These are phyloP conservation scores for Anas platyrhynchos DNA, from an alignment of 2,113 vertebrate species.

Conservation along the genomic window DNA sequence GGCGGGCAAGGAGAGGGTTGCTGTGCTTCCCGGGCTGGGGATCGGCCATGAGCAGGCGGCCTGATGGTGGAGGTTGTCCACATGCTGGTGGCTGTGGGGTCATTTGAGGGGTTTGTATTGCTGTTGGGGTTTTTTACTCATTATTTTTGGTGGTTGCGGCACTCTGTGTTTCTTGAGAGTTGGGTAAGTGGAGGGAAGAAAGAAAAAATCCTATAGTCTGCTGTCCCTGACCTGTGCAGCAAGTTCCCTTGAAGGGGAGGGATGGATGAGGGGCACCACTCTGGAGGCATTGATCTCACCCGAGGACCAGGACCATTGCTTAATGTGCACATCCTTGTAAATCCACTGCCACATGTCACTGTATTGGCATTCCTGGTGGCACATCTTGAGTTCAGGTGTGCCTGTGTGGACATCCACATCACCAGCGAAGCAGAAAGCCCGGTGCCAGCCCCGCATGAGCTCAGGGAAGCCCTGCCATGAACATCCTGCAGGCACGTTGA, in stretches of 20 bases:
- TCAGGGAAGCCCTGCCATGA: not conserved
- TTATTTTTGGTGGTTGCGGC: not conserved
- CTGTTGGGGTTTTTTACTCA: not conserved
- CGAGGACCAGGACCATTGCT: not conserved
- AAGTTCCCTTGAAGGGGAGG: not conserved
- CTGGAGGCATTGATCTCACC: not conserved
- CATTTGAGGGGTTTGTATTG: not conserved
- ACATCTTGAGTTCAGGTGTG: not conserved
- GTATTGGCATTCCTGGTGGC: not conserved
- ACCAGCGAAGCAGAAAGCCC: not conserved
- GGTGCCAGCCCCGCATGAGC: not conserved
- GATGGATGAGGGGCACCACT: not conserved
- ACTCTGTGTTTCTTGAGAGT: not conserved
- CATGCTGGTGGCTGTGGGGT: not conserved
- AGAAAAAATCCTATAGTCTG: not conserved
- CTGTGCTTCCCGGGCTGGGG: not conserved
- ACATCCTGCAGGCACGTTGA: not conserved
- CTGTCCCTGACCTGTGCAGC: not conserved
- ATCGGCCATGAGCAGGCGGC: not conserved
- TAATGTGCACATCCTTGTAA: accelerated
- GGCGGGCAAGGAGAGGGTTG: not conserved
- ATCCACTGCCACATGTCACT: not conserved
- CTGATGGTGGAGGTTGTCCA: not conserved
- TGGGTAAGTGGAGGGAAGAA: not conserved
- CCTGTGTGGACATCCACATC: not conserved